A percentile compares a stretch with the other conserved stretches of the same genome.
These are phyloP conservation scores for Saiga tatarica DNA, from an alignment of 2,113 vertebrate species.

Conservation along the genomic window DNA sequence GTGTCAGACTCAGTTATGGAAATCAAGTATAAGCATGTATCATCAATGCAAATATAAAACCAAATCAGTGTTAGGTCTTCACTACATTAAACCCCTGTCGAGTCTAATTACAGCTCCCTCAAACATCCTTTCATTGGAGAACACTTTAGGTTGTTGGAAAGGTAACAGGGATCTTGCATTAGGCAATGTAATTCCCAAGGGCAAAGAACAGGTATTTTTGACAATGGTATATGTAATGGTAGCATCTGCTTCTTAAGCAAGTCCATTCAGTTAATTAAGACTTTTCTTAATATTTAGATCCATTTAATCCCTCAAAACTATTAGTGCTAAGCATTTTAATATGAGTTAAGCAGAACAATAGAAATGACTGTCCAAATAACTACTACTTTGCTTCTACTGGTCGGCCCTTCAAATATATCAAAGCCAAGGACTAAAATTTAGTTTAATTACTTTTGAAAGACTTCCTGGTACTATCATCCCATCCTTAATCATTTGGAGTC, in stretches of 20 bases:
- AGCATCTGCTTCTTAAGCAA: slow-evolving; percentile 4
- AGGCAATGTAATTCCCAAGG: background rate
- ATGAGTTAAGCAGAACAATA: background rate
- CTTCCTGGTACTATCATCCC: background rate
- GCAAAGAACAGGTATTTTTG: background rate
- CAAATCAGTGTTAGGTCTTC: slow-evolving; percentile 62
- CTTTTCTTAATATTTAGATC: background rate
- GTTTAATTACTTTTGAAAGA: background rate
- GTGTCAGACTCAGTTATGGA: slow-evolving; percentile 44
- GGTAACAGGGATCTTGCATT: background rate
- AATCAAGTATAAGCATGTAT: slow-evolving; percentile 44
- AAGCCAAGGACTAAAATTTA: background rate
- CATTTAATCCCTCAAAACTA: background rate
- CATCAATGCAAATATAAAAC: slow-evolving; percentile 65
- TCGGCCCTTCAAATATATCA: background rate
- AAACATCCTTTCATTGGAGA: background rate
- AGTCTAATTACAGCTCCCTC: slow-evolving; percentile 21
- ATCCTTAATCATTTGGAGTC: background rate
- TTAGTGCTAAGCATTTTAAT: background rate
- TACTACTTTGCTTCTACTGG: background rate
- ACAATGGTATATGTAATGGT: background rate
- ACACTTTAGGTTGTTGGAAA: background rate
- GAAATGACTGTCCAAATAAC: background rate
- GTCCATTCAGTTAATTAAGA: background rate
- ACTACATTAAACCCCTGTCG: slow-evolving; percentile 55